phyloP scores from a whole-genome alignment of 2,797 vertebrate species.

The Premnoplex brunnescens region DNA sequence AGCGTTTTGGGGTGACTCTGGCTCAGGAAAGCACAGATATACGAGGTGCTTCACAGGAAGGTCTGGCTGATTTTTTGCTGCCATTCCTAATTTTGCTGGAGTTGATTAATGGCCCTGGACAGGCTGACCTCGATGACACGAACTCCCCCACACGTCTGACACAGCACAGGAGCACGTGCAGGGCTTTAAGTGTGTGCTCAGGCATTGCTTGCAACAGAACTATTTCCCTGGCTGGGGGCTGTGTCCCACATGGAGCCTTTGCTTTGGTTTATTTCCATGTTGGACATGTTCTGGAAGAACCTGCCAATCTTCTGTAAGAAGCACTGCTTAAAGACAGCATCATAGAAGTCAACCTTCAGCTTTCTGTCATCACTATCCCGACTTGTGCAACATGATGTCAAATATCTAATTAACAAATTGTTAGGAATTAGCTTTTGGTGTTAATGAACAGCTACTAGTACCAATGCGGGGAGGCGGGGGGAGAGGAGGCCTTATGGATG shows the following conservation, averaged over 20 bases:
- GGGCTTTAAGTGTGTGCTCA: not conserved
- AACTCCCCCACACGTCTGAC: accelerated
- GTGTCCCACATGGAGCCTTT: accelerated
- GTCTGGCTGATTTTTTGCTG: not conserved
- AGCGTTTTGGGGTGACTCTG: not conserved
- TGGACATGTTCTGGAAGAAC: not conserved
- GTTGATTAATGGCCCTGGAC: not conserved
- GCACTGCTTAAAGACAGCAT: not conserved
- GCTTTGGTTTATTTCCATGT: not conserved
- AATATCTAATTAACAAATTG: not conserved
- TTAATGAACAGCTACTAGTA: not conserved
- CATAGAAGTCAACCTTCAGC: not conserved
- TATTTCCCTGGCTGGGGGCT: not conserved
- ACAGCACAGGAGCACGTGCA: not conserved
- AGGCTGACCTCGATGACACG: not conserved
- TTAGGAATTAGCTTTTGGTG: not conserved
- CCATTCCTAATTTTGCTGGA: not conserved
- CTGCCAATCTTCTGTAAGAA: not conserved
- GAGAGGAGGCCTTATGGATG: not conserved
- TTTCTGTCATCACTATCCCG: not conserved
- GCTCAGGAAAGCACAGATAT: not conserved
- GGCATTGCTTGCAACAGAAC: not conserved
- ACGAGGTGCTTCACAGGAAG: not conserved
- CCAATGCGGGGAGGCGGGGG: not conserved
- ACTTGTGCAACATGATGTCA: not conserved